Evolutionary conservation across 2,888 invertebrate genomes (phyloP), one percentile per base, ranked within the genome.

Genomic region (Scaptomyza caliginosa): DNA sequence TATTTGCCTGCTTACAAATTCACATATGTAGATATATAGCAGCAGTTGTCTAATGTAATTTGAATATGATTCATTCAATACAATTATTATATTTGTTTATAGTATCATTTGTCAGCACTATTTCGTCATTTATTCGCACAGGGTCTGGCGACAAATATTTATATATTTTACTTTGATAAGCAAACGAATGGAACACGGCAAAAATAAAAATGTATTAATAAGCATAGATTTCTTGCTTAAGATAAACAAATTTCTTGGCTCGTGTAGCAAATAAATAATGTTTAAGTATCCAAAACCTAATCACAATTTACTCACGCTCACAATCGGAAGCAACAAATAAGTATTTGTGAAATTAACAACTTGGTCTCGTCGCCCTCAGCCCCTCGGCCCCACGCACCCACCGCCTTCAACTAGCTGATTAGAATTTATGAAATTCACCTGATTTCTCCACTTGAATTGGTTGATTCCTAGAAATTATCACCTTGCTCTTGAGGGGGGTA

Each of bases 361-460:
- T 26, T 26, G 7, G 28, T 52, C 49, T 54, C 34, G 38, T 24
- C 24, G 24, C 8, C 8, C 55, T 23, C 23, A n/a, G 10, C 3
- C 48, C 32, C 40, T n/a, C n/a, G n/a, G n/a, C n/a, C n/a, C n/a
- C n/a, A n/a, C n/a, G n/a, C n/a, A n/a, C n/a, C n/a, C n/a, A n/a
- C n/a, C n/a, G n/a, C n/a, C n/a, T n/a, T n/a, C n/a, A n/a, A n/a
- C n/a, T n/a, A 32, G 13, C 48, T 59, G 78, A 81, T 77, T 74
- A 75, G 46, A 77, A 59, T 74, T 82, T 71, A 79, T 79, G 43
- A 79, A 77, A 72, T 77, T 64, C 83, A 77, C 77, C 71, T 82
- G 83, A 80, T 80, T 80, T 80, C 65, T 69, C 64, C 79, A 38
- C 51, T 42, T 13, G 48, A 57, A 32, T 24, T 13, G 24, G 24